Evolutionary conservation across 2,113 vertebrate genomes (phyloP).

Genomic region (Mus musculus): GRCm39 chrX:156497001-156497500

Average conservation of each 20-base stretch:
- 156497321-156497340: constrained; percentile 46
- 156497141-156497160: not conserved
- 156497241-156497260: constrained; percentile 30
- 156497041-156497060: not conserved
- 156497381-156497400: constrained; percentile 47
- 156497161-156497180: not conserved
- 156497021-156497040: constrained; percentile 34
- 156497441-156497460: constrained; percentile 68
- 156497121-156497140: not conserved
- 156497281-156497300: constrained; percentile 33
- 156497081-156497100: constrained; percentile 18
- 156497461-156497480: constrained; percentile 64
- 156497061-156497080: not conserved
- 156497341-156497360: constrained; percentile 4
- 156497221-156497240: not conserved
- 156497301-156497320: constrained; percentile 59
- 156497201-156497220: constrained; percentile 11
- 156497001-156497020: not conserved
- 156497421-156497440: constrained; percentile 64
- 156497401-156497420: constrained; percentile 68
- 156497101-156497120: not conserved
- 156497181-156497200: constrained; percentile 22
- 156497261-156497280: constrained; percentile 20
- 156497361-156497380: constrained; percentile 34
- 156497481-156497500: constrained; percentile 51